Evolutionary conservation across 2,797 vertebrate genomes (phyloP).

Genomic region (Chiropotes sagulatus): DNA sequence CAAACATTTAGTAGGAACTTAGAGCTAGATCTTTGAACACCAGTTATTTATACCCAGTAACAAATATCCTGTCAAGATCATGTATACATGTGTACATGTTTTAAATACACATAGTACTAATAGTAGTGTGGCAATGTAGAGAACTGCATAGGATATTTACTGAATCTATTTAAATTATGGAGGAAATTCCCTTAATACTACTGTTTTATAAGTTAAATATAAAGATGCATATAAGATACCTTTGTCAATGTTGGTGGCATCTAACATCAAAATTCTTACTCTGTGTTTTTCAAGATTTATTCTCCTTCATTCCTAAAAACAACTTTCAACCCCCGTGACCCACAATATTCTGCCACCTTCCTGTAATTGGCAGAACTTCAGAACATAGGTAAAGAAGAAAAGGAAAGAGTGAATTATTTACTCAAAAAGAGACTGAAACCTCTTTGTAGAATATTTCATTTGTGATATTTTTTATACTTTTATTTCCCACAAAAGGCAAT

Average conservation of each 20-base stretch:
- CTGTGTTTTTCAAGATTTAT: background rate
- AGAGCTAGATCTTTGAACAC: background rate
- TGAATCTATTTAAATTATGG: background rate
- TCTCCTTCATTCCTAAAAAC: background rate
- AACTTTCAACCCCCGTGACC: background rate
- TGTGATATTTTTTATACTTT: background rate
- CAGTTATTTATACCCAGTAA: background rate
- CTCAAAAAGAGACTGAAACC: background rate
- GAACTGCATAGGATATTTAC: background rate
- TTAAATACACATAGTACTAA: background rate
- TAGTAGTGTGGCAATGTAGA: background rate
- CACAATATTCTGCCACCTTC: background rate
- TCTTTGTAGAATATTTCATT: background rate
- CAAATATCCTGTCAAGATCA: background rate
- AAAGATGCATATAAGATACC: background rate
- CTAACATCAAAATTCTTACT: background rate
- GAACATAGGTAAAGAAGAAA: background rate
- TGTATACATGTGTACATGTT: background rate
- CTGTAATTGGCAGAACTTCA: background rate
- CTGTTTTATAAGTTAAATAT: background rate
- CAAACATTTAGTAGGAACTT: background rate
- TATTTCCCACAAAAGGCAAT: background rate
- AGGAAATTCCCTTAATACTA: background rate
- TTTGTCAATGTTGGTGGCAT: background rate
- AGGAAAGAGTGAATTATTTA: background rate